Evolutionary conservation across 2,888 invertebrate species (phyloP).

Genomic region (Cyclophora albipunctata): DNA sequence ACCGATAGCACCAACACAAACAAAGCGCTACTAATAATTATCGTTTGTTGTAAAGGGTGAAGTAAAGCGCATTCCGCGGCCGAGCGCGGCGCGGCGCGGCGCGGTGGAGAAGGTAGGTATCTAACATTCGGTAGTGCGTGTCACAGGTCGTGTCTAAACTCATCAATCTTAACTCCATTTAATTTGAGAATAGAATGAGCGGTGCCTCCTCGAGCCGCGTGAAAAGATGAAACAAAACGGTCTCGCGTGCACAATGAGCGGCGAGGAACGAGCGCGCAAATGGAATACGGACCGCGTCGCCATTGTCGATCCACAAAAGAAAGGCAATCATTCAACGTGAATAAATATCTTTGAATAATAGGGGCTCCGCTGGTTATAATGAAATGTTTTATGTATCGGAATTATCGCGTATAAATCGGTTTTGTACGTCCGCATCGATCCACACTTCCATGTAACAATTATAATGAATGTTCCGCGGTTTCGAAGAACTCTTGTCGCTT

Average conservation of each 20-base stretch:
- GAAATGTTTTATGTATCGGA: slow-evolving; percentile 70
- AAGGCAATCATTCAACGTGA: slow-evolving; percentile 75
- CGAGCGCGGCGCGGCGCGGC: slow-evolving; percentile 20
- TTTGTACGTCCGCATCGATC: slow-evolving; percentile 35
- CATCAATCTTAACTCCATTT: slow-evolving; percentile 72
- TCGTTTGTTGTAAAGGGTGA: slow-evolving; percentile 61
- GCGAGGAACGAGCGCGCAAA: slow-evolving; percentile 46
- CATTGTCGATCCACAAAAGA: slow-evolving; percentile 72
- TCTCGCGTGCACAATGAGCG: slow-evolving; percentile 61
- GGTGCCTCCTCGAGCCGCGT: slow-evolving; percentile 34
- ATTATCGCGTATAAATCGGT: slow-evolving; percentile 64
- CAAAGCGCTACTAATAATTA: slow-evolving; percentile 60
- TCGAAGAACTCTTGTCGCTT: slow-evolving; percentile 23
- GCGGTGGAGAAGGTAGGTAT: slow-evolving; percentile 1
- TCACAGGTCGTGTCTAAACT: slow-evolving; percentile 71
- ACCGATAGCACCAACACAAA: slow-evolving; percentile 45
- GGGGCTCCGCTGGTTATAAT: slow-evolving; percentile 59
- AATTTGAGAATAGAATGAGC: slow-evolving; percentile 55
- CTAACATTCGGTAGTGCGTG: slow-evolving; percentile 69
- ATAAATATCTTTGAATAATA: slow-evolving; percentile 75
- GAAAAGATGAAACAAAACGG: slow-evolving; percentile 53
- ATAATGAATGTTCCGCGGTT: slow-evolving; percentile 29
- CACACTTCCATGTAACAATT: slow-evolving; percentile 41
- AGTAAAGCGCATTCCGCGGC: slow-evolving; percentile 62
- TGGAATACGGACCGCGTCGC: slow-evolving; percentile 61